Conservation (phyloP, 2,888 invertebrate genomes). For the Lepidocyrtoides sp. region DNA sequence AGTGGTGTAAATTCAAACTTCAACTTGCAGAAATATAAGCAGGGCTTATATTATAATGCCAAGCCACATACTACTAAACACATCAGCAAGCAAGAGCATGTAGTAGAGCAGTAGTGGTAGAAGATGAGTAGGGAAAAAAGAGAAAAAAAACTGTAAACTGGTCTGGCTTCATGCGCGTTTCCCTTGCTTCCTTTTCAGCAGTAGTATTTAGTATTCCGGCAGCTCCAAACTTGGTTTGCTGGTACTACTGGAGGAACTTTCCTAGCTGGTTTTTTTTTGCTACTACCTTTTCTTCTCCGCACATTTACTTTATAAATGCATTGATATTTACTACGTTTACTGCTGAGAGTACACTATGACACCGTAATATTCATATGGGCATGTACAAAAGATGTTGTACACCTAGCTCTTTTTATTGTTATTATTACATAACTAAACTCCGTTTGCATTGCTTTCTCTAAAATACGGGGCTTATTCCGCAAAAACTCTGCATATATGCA, state of each 20-base stretch:
- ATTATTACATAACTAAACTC: conserved; percentile 8
- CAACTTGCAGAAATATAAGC: not conserved
- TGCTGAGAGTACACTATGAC: not conserved
- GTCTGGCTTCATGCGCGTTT: conserved; percentile 72
- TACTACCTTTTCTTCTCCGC: not conserved
- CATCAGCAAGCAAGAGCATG: not conserved
- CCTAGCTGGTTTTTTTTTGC: not conserved
- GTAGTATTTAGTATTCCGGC: conserved; percentile 1
- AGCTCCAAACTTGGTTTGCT: conserved; percentile 3
- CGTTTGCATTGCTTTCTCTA: conserved; percentile 54
- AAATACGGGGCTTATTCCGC: conserved; percentile 65
- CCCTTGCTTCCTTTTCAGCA: conserved; percentile 52
- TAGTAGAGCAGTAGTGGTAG: not conserved
- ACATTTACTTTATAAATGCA: not conserved
- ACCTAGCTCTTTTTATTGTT: not conserved
- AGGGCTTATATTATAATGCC: conserved; percentile 4
- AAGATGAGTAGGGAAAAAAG: too few species aligned
- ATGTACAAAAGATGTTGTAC: not conserved
- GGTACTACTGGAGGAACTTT: not conserved
- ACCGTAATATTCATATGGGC: not conserved
- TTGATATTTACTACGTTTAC: too few species aligned
- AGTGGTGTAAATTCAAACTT: not conserved
- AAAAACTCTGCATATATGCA: conserved; percentile 52
- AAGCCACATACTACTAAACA: not conserved
- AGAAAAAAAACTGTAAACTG: conserved; percentile 62